Evolutionary conservation across 2,888 invertebrate genomes (phyloP), one percentile per base, ranked within the genome.

Genomic region (Phaedon cochleariae): DNA sequence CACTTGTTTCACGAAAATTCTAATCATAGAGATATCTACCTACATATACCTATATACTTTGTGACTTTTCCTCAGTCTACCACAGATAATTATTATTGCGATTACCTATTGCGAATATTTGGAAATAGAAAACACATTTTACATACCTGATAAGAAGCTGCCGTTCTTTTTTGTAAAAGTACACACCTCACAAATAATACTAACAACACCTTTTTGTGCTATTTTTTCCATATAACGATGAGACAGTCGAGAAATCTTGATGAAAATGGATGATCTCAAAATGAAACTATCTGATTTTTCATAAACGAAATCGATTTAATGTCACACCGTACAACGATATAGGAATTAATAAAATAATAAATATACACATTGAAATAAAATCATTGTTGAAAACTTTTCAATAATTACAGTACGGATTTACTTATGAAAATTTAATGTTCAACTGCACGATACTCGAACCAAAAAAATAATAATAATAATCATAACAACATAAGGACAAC

Each of bases 271-370:
- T 51, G 61, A 41, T 45, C 20, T 54, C 54, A 46, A 62, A 57
- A 53, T 62, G 62, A 66, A 66, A 62, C 41, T 26, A 59, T 55
- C 31, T 48, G 22, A 45, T 46, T 49, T 41, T 68, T 65, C 62
- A 66, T 59, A 70, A 71, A 67, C 68, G 68, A 64, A 72, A 66
- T 70, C 68, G 66, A 59, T 64, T 71, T 69, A 69, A 69, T 79
- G 80, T 82, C 82, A 83, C 82, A 82, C 83, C 83, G 82, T 83
- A 83, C 82, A 83, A 82, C 81, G 82, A 82, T 81, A 82, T 81
- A 81, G 45, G 37, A 81, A 81, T 79, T 76, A 78, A 78, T 78
- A 69, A 81, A 81, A 81, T 82, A 81, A 82, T 82, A 81, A 82
- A 81, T 83, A 82, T 82, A 83, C 82, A 83, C 79, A 80, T 41